These are phyloP conservation scores for Latheticus oryzae DNA, from an alignment of 2,888 invertebrate species.

Conservation along the genomic window DNA sequence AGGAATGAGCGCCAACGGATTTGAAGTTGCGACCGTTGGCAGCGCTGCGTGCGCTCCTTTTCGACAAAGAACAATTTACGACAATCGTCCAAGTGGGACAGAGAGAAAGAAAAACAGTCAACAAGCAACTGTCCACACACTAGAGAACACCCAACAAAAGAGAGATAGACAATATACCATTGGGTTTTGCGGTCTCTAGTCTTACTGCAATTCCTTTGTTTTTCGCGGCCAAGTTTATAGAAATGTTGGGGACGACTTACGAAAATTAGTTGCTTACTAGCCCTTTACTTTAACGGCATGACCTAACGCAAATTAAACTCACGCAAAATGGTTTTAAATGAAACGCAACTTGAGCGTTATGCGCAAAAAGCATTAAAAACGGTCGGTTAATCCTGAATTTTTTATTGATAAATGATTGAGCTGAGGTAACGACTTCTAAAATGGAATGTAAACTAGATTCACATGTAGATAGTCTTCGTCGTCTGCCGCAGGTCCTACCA, in stretches of 20 bases:
- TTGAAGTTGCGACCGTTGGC: constrained; percentile 40
- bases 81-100: not conserved
- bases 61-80: constrained; percentile 7
- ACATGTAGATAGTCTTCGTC: constrained; percentile 20
- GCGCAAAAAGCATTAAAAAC: not conserved
- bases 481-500: constrained; percentile 26
- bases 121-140: constrained; percentile 36
- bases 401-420: constrained; percentile 9
- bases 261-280: not conserved
- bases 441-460: constrained; percentile 37
- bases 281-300: constrained; percentile 2
- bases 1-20: constrained; percentile 40
- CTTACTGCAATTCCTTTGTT: constrained; percentile 22
- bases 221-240: constrained; percentile 38
- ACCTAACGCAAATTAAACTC: constrained; percentile 2
- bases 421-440: constrained; percentile 26
- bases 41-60: constrained; percentile 27
- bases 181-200: constrained; percentile 15
- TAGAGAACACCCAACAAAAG: constrained; percentile 3
- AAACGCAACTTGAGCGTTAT: not conserved
- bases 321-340: constrained; percentile 2
- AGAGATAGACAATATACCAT: constrained; percentile 7
- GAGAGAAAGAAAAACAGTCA: constrained; percentile 18
- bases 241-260: constrained; percentile 13
- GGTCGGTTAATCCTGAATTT: constrained; percentile 2